Conservation (phyloP, 1,140 invertebrate genomes). For the Macrosteles quadrilineatus region DNA sequence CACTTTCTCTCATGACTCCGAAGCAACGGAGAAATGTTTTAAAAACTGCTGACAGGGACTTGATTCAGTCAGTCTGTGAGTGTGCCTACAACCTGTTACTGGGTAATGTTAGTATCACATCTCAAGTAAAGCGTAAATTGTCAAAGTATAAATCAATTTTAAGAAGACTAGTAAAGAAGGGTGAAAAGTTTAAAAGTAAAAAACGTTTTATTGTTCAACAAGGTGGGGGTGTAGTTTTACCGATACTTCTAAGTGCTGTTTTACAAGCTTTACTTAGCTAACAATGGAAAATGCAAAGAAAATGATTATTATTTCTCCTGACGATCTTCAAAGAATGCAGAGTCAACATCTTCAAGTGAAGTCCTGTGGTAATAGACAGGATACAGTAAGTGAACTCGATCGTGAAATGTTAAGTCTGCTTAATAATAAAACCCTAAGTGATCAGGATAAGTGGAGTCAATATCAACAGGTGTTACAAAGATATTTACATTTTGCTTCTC, state of each 20-base stretch:
- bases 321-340: not conserved
- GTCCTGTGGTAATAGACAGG: not conserved
- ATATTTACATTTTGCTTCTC: not conserved
- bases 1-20: not conserved
- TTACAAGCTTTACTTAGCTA: not conserved
- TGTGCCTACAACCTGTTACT: not conserved
- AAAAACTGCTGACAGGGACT: not conserved
- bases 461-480: no score
- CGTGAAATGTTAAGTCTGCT: no score
- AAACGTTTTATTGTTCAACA: not conserved
- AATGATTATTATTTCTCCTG: not conserved
- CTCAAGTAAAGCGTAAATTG: not conserved
- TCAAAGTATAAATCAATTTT: not conserved
- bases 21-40: not conserved
- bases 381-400: not conserved
- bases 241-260: not conserved
- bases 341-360: not conserved
- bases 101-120: not conserved
- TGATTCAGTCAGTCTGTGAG: not conserved
- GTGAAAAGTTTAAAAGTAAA: not conserved
- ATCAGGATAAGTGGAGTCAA: no score
- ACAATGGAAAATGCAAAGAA: not conserved
- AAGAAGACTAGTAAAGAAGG: not conserved
- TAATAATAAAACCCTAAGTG: no score
- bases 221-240: not conserved